Evolutionary conservation across 2,888 invertebrate genomes (phyloP), one percentile per base, ranked within the genome.

Genomic region (Yponomeuta cagnagella): DNA sequence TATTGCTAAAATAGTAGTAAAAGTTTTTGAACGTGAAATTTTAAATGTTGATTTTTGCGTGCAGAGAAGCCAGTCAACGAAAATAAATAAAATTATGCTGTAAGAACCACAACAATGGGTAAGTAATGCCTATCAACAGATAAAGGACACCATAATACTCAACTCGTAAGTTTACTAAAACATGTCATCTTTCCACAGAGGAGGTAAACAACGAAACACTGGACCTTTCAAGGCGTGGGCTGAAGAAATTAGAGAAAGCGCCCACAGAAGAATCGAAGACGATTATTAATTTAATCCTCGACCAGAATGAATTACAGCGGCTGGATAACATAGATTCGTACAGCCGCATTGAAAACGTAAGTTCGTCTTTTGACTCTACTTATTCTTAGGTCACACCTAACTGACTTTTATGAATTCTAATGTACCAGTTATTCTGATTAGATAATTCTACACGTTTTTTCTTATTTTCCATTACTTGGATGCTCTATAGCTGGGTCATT

Each of bases 261-360:
- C 94, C 94, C 74, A 89, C 93, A 71, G 94, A 94, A 73, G 95
- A 96, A 85, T 93, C 95, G 48, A 94, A 94, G 80, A 92, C 93
- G 74, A 93, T 95, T 79, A 94, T 94, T 73, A 94, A 94, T 76
- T 92, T 97, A 77, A 95, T 96, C 77, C 93, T 97, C 70, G 97
- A 98, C 83, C 96, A 97, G 81, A 98, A 98, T 93, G 96, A 97
- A 82, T 89, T 98, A 73, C 96, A 96, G 80, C 94, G 97, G 77
- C 93, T 98, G 78, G 98, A 98, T 85, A 97, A 97, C 87, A 94
- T 98, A 76, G 97, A 97, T 79, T 95, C 95, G 48, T 97, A 96
- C 85, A 93, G 93, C 72, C 94, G 95, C 81, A 93, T 98, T 70
- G 95, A 95, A 87, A 95, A 95, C 92, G 96, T 97, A 92, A 87